Base-by-base conservation (phyloP, 2,113 vertebrate species). In the Nycticryphes semicollaris region DNA sequence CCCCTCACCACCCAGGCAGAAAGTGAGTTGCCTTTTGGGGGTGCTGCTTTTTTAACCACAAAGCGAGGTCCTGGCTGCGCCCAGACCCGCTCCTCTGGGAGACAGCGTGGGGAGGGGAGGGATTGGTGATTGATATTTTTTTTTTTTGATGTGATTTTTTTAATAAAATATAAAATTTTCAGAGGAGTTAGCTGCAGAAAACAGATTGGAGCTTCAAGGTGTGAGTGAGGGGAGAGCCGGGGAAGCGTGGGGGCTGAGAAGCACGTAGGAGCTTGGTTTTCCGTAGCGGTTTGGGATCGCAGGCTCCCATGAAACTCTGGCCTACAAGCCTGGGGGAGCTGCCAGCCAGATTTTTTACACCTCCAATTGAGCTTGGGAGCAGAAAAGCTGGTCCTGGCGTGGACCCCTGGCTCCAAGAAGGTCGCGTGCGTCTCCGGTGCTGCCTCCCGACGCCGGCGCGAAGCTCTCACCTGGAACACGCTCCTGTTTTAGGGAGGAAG, bases 1-100 rank as follows among this genome's bases (percentile, higher is more conserved):
- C 85, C 97, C 90, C 95, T 91, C 96, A 43, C 90, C 97, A 70
- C 93, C 73, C 93, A 96, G 51, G 98, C 98, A 27, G 99, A 99
- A 98, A 99, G 99, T 99, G 98, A 98, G 98, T 97, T 30, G 62
- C 5, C 1, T 22, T 27, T 24, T 35, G 18, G 6, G 7, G 9
- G n/a, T n/a, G 47, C 67, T 23, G 18, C 84, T 45, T 41, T 37
- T 15, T 33, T 48, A 62, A 45, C 14, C 68, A 3, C 35, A 30
- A 15, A 50, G 33, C 3, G 22, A 22, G 76, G 31, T 37, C 9
- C 3, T 11, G 70, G 37, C 22, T 16, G 50, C 9, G 50, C 83
- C 53, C 39, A 22, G 68, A 12, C 14, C 37, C 0, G 6, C 43
- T 75, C 45, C 56, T 21, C 19, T 3, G 56, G 53, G 89, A 33